Conservation (phyloP, 2,888 invertebrate species). For the Smittia sp. region DNA sequence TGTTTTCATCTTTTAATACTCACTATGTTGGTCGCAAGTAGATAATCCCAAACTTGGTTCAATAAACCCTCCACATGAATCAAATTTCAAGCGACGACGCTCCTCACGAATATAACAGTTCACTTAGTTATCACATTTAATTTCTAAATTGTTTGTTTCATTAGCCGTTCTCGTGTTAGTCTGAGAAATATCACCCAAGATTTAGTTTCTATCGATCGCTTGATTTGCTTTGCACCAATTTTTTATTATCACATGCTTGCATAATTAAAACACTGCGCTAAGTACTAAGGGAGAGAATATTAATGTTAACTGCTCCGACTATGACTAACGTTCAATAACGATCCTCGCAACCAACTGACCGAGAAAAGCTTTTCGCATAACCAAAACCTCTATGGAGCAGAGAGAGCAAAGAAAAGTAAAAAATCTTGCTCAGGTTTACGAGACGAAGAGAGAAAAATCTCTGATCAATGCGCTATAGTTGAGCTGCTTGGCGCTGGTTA, state of each 20-base stretch:
- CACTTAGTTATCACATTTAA: constrained; percentile 36
- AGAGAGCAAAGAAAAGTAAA: constrained; percentile 14
- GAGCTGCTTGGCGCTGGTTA: too few relatives aligned
- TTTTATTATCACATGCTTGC: constrained; percentile 24
- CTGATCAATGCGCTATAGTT: too few relatives aligned
- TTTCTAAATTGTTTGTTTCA: background rate
- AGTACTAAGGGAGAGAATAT: too few relatives aligned
- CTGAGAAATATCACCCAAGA: constrained; percentile 12
- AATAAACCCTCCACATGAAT: background rate
- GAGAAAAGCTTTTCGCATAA: constrained; percentile 48
- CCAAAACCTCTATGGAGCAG: constrained; percentile 25
- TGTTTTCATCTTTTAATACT: constrained; percentile 23
- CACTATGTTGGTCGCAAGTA: background rate
- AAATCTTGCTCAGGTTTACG: background rate
- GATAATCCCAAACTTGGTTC: background rate
- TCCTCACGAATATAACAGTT: constrained; percentile 34
- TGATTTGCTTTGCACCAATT: too few relatives aligned
- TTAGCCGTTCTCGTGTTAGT: background rate
- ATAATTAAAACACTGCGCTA: too few relatives aligned
- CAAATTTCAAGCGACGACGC: background rate
- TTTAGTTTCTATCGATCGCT: background rate
- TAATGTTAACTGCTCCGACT: too few relatives aligned
- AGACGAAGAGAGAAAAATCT: background rate
- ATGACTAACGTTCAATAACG: constrained; percentile 25
- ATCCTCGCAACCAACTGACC: constrained; percentile 55